Evolutionary conservation across 2,888 invertebrate species (phyloP).

Genomic region (Ceriagrion tenellum): DNA sequence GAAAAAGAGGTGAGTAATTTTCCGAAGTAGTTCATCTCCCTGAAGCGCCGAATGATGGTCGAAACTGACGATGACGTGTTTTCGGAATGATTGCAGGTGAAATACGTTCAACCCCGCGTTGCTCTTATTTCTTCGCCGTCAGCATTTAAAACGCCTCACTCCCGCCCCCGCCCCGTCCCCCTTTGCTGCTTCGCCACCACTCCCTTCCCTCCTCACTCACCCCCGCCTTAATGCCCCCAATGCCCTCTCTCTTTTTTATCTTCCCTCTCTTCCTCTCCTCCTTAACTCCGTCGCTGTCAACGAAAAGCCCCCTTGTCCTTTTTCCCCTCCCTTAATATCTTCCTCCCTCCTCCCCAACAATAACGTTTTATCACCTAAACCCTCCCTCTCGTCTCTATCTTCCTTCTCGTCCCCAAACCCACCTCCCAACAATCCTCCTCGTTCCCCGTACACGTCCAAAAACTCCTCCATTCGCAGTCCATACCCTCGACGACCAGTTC

Average conservation of each 20-base stretch:
- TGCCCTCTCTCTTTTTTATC: not conserved
- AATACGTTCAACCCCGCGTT: not conserved
- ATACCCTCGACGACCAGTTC: constrained; percentile 28
- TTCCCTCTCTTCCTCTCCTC: not conserved
- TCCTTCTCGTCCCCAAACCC: not conserved
- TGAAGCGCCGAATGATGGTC: not conserved
- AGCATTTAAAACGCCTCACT: not conserved
- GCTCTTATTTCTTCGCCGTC: not conserved
- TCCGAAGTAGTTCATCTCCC: not conserved
- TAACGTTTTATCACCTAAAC: constrained; percentile 57
- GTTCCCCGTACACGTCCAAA: not conserved
- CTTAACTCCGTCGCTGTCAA: constrained; percentile 37
- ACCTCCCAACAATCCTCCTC: not conserved
- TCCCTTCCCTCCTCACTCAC: not conserved
- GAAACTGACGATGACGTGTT: not conserved
- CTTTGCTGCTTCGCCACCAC: not conserved
- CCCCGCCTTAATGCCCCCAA: too few species aligned
- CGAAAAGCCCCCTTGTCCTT: constrained; percentile 25
- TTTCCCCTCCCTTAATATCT: constrained; percentile 31
- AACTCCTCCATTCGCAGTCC: constrained; percentile 46
- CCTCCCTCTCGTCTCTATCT: not conserved
- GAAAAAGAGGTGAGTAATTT: not conserved
- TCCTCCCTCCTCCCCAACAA: constrained; percentile 51
- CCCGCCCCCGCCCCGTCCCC: not conserved
- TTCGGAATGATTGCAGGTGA: not conserved